A percentile compares a stretch with the other conserved stretches of the same genome.
Evolutionary conservation across 2,888 invertebrate genomes (phyloP).

Genomic region (Furcula furcula): DNA sequence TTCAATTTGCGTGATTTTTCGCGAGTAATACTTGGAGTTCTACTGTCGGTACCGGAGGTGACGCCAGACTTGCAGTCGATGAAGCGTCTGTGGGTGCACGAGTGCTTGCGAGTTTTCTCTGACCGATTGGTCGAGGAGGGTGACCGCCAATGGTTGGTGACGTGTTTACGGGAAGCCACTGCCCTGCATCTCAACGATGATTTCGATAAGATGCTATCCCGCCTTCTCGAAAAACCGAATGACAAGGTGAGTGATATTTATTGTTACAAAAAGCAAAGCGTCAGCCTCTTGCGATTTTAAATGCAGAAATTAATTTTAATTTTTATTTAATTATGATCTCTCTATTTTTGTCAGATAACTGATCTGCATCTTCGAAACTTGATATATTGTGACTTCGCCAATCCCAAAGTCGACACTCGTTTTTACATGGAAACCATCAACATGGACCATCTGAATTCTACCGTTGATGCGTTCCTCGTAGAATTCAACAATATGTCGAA

Average conservation of each 20-base stretch:
- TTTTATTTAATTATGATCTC: no score
- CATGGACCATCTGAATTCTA: slow-evolving; percentile 88
- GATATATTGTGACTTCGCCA: slow-evolving; percentile 97
- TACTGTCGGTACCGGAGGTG: slow-evolving; percentile 95
- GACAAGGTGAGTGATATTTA: slow-evolving; percentile 50
- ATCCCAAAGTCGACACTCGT: slow-evolving; percentile 94
- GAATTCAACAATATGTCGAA: slow-evolving; percentile 98
- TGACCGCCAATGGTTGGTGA: slow-evolving; percentile 91
- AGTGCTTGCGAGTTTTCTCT: slow-evolving; percentile 94
- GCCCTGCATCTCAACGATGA: slow-evolving; percentile 82
- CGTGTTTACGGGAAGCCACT: slow-evolving; percentile 84
- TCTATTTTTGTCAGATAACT: slow-evolving; percentile 78
- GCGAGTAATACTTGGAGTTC: slow-evolving; percentile 94
- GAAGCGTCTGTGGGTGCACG: slow-evolving; percentile 97
- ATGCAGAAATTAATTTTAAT: no score
- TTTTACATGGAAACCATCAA: slow-evolving; percentile 94
- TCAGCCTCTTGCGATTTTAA: no score
- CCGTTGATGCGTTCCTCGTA: slow-evolving; percentile 93
- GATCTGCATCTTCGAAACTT: slow-evolving; percentile 92
- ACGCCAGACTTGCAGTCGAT: slow-evolving; percentile 92
- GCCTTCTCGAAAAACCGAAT: slow-evolving; percentile 68
- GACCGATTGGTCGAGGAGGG: slow-evolving; percentile 94
- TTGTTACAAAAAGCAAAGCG: no score
- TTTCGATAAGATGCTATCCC: slow-evolving; percentile 86
- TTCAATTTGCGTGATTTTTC: slow-evolving; percentile 97